phyloP scores from a whole-genome alignment of 2,113 vertebrate genomes.

The Desmodus rotundus region DNA sequence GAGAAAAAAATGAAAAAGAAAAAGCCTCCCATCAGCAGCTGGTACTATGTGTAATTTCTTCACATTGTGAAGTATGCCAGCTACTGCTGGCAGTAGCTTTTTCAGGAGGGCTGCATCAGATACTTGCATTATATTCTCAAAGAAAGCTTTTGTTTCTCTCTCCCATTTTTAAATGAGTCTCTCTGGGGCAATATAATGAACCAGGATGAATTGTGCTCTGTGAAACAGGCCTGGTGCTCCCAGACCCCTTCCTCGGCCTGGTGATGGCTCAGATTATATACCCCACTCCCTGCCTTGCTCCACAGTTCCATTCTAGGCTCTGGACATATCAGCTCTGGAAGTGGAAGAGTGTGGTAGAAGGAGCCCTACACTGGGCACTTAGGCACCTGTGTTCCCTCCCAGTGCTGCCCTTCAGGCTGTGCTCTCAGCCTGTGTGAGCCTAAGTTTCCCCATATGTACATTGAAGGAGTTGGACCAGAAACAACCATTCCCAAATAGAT shows the following conservation, averaged over 20 bases:
- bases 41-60: background rate
- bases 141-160: background rate
- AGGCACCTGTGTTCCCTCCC: background rate
- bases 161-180: background rate
- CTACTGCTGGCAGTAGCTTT: background rate
- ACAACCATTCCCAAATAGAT: background rate
- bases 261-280: background rate
- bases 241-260: background rate
- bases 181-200: background rate
- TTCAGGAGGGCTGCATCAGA: background rate
- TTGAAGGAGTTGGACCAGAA: background rate
- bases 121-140: background rate
- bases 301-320: background rate
- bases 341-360: background rate
- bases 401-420: background rate
- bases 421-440: background rate
- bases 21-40: background rate
- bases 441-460: background rate
- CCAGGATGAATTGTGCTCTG: background rate
- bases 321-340: background rate
- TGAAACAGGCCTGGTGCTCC: background rate
- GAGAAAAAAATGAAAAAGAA: no score
- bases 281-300: background rate
- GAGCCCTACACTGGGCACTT: background rate
- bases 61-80: background rate